phyloP scores from a whole-genome alignment of 35 echinoderm and acorn worm genomes.

The Apostichopus californicus region DNA sequence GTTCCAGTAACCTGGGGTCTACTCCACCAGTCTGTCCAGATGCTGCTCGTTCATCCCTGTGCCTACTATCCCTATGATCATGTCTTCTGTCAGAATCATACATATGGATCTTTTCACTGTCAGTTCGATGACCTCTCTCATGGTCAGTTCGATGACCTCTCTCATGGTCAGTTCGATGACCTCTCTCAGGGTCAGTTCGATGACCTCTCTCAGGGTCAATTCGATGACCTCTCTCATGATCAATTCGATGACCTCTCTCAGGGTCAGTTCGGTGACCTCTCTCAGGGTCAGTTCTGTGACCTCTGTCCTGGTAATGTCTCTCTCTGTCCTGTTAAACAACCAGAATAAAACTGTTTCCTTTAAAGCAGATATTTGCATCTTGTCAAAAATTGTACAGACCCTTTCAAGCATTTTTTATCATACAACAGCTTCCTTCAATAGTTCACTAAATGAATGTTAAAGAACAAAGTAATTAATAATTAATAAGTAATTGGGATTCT shows the following conservation, averaged over 20 bases:
- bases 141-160: background rate
- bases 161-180: background rate
- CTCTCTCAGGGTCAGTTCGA: background rate
- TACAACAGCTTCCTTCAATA: no score
- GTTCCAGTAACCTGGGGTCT: background rate
- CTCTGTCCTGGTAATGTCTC: background rate
- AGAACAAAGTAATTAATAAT: no score
- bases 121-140: background rate
- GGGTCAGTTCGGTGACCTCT: background rate
- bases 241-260: background rate
- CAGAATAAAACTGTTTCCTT: background rate
- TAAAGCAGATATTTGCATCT: background rate
- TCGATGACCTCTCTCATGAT: background rate
- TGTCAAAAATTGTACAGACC: no score
- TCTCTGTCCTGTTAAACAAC: background rate
- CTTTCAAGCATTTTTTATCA: no score
- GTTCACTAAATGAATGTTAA: no score
- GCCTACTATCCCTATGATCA: background rate
- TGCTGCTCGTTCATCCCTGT: background rate
- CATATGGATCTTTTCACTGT: background rate
- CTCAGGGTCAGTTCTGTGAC: background rate
- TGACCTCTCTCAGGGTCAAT: background rate
- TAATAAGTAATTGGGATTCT: no score
- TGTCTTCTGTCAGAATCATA: background rate
- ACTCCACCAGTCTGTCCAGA: background rate